phyloP scores from a whole-genome alignment of 2,113 vertebrate species.

The Chroicocephalus ridibundus region DNA sequence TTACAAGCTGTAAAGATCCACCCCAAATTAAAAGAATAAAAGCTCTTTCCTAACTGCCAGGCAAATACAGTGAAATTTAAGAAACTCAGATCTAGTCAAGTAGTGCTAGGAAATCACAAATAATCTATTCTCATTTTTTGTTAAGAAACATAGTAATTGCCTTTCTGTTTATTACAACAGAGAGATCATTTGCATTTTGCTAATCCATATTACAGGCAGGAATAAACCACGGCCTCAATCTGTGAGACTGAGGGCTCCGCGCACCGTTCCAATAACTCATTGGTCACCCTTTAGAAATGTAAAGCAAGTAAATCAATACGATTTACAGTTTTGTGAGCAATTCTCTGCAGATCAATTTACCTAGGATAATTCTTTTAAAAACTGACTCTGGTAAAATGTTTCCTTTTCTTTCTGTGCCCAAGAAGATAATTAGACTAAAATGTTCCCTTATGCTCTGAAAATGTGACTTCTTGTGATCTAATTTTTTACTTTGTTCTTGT shows the following conservation, averaged over 20 bases:
- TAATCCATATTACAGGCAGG: background rate
- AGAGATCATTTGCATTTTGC: background rate
- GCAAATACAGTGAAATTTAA: background rate
- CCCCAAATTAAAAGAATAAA: background rate
- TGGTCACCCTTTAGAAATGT: background rate
- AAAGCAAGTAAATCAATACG: conserved; percentile 25
- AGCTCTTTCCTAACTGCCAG: background rate
- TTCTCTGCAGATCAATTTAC: conserved; percentile 48
- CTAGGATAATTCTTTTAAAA: conserved; percentile 40
- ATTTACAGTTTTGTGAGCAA: conserved; percentile 37
- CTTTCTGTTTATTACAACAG: background rate
- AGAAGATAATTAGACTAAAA: conserved; percentile 51
- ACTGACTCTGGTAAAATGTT: conserved; percentile 31
- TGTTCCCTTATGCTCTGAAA: conserved; percentile 54
- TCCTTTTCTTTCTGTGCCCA: conserved; percentile 52
- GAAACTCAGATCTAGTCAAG: background rate
- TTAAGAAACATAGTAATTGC: background rate
- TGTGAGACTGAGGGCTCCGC: background rate
- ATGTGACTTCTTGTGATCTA: conserved; percentile 1
- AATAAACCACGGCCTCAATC: background rate
- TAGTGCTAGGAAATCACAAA: background rate
- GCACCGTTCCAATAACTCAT: background rate
- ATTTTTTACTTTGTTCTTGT: conserved; percentile 11
- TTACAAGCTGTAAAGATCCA: background rate
- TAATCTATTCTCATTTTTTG: background rate